Percentiles rank a stretch among this genome's conserved stretches.
Conservation (phyloP, 1,140 invertebrate species). For the Hestina assimilis region DNA sequence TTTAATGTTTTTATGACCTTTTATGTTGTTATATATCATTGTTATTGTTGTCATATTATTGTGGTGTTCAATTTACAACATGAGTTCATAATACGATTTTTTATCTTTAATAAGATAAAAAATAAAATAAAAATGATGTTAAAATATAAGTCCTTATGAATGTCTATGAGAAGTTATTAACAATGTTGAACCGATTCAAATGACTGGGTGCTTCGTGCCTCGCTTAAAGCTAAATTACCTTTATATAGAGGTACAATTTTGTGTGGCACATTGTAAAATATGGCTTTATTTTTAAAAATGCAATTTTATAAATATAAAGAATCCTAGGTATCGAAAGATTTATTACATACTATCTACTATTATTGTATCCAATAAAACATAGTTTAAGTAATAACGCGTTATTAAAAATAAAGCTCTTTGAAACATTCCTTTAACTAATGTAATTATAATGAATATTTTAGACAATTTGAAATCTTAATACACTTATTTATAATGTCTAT, state of each 20-base stretch:
- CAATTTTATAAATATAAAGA: too few relatives aligned
- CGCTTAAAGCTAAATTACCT: not conserved
- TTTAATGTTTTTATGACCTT: conserved; percentile 12
- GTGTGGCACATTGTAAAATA: conserved; percentile 13
- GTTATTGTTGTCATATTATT: conserved; percentile 26
- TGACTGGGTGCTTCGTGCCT: conserved; percentile 15
- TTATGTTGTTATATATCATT: conserved; percentile 21
- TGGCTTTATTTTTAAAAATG: conserved; percentile 6
- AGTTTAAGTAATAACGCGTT: not conserved
- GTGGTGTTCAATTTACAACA: conserved; percentile 27
- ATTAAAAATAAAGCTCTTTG: conserved; percentile 9
- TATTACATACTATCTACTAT: not conserved
- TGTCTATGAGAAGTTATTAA: not conserved
- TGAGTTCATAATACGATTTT: conserved; percentile 4
- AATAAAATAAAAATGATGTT: not conserved
- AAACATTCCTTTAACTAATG: conserved; percentile 25
- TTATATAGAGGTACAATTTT: not conserved
- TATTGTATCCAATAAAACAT: not conserved
- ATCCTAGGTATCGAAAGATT: not conserved
- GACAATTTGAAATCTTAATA: conserved; percentile 19
- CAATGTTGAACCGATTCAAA: not conserved
- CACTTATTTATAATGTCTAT: conserved; percentile 25
- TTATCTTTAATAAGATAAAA: conserved; percentile 1
- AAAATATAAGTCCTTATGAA: not conserved
- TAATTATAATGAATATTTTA: conserved; percentile 19